phyloP scores from a whole-genome alignment of 2,888 invertebrate species.

The Hypena proboscidalis region DNA sequence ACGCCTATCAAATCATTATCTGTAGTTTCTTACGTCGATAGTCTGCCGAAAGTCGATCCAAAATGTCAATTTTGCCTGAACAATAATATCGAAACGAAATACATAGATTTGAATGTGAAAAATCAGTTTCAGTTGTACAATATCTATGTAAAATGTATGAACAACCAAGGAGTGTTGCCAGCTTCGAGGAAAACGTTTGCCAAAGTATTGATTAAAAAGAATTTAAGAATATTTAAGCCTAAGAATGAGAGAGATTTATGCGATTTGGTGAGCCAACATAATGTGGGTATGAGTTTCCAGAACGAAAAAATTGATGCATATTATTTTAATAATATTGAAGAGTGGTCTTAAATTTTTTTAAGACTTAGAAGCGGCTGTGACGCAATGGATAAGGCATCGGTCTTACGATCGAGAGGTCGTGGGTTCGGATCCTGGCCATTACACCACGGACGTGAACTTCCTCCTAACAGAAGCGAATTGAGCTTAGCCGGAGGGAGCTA shows the following conservation, averaged over 20 bases:
- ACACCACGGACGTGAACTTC: too few species aligned
- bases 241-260: constrained; percentile 63
- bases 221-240: constrained; percentile 63
- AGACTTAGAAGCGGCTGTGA: too few species aligned
- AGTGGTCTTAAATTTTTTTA: constrained; percentile 25
- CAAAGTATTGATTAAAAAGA: constrained; percentile 54
- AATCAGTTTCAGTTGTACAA: constrained; percentile 63
- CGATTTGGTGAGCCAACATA: constrained; percentile 54
- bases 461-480: too few species aligned
- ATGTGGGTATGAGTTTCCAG: constrained; percentile 22
- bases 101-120: constrained; percentile 57
- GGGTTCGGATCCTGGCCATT: too few species aligned
- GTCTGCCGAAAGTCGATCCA: constrained; percentile 51
- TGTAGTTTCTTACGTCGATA: constrained; percentile 59
- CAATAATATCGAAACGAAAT: constrained; percentile 40
- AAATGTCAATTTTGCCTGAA: constrained; percentile 58
- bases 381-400: too few species aligned
- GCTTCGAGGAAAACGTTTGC: constrained; percentile 70
- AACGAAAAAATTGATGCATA: constrained; percentile 9
- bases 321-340: constrained; percentile 20
- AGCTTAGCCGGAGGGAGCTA: too few species aligned
- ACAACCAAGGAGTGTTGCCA: constrained; percentile 33
- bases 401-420: too few species aligned
- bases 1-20: constrained; percentile 55
- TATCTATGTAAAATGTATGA: constrained; percentile 57